Evolutionary conservation across 1,140 invertebrate species (phyloP).

Genomic region (Drosophila tristis): DNA sequence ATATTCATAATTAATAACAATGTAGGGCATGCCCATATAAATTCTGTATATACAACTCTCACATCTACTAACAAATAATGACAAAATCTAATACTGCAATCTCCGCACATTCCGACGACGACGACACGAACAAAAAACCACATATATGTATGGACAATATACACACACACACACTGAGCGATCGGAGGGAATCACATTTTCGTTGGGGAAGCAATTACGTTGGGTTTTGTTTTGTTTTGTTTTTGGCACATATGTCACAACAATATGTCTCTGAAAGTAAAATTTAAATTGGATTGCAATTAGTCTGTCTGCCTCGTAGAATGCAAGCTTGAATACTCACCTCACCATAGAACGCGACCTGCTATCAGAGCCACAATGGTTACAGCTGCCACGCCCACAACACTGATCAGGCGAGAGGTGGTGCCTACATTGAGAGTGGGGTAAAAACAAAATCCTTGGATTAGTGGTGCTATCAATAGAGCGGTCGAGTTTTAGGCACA

Average conservation of each 20-base stretch:
- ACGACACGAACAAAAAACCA: slow-evolving; percentile 23
- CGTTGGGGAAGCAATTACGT: slow-evolving; percentile 34
- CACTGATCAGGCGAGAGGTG: slow-evolving; percentile 33
- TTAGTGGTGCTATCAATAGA: background rate
- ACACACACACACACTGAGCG: slow-evolving; percentile 7
- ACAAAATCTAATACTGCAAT: slow-evolving; percentile 73
- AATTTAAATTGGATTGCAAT: slow-evolving; percentile 28
- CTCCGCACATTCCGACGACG: slow-evolving; percentile 46
- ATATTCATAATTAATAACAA: slow-evolving; percentile 59
- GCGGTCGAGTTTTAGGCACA: no score
- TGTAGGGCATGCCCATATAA: slow-evolving; percentile 59
- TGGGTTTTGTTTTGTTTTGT: no score
- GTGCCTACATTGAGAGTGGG: slow-evolving; percentile 13
- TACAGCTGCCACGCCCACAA: slow-evolving; percentile 56
- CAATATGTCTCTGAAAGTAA: slow-evolving; percentile 41
- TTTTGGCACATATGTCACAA: slow-evolving; percentile 48
- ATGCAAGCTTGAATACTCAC: slow-evolving; percentile 32
- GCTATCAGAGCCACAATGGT: slow-evolving; percentile 54
- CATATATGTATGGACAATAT: slow-evolving; percentile 31
- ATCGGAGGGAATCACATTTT: slow-evolving; percentile 63
- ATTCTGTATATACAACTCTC: slow-evolving; percentile 58
- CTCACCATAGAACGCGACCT: slow-evolving; percentile 69
- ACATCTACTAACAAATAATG: slow-evolving; percentile 55
- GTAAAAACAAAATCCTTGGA: background rate
- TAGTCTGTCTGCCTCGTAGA: background rate